Conservation (phyloP, 2,888 invertebrate genomes). For the Phengaris alcon region DNA sequence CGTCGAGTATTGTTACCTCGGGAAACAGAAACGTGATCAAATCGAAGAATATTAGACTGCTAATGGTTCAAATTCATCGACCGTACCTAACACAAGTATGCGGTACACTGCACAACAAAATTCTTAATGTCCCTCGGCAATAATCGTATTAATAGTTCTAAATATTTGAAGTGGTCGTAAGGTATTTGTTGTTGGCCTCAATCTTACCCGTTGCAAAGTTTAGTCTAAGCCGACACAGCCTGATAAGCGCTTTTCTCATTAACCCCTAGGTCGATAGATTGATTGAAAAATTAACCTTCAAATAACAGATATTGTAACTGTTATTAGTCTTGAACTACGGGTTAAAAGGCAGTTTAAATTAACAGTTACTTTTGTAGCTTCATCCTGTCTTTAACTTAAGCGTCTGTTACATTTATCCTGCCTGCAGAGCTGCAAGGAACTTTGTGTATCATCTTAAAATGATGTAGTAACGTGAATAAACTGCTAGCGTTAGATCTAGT, state of each 20-base stretch:
- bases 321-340: not conserved
- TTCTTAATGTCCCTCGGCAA: too few species aligned
- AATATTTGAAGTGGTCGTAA: too few species aligned
- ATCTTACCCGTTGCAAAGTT: not conserved
- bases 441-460: not conserved
- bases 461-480: too few species aligned
- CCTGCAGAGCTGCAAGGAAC: not conserved
- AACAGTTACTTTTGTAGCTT: slow-evolving; percentile 3
- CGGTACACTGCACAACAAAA: too few species aligned
- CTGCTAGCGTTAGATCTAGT: too few species aligned
- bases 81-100: too few species aligned
- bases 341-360: slow-evolving; percentile 20
- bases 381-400: not conserved
- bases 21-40: too few species aligned
- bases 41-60: too few species aligned
- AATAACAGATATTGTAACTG: not conserved
- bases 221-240: not conserved
- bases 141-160: too few species aligned
- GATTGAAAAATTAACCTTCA: slow-evolving; percentile 13
- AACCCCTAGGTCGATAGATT: not conserved
- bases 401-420: not conserved
- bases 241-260: not conserved
- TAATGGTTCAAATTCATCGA: too few species aligned
- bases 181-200: not conserved
- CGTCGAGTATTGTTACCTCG: too few species aligned